Base-by-base conservation (phyloP, 2,888 invertebrate genomes). In the Uloborus plumipes region DNA sequence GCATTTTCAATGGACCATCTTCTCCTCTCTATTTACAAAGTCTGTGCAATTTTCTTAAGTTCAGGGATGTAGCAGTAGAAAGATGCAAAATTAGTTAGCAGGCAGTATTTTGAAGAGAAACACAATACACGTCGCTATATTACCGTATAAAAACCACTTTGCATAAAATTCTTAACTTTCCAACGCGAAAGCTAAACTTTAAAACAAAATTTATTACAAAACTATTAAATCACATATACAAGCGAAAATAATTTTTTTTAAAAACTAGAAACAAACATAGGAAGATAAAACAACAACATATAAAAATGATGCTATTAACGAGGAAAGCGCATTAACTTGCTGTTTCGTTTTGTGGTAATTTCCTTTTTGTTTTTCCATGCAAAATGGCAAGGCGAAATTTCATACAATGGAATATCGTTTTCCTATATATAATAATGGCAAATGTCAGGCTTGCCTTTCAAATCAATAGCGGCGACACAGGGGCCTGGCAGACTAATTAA, bases 1-100 rank as follows among this genome's bases (percentile, higher is more conserved):
- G 72, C 74, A 70, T 53, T 77, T 71, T 64, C 55, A 74, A 50
- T 64, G 55, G 69, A 69, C 74, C 80, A 73, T 74, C 80, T 55
- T 62, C 67, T 72, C 72, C 18, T 39, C 53, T 61, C 22, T 78
- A 66, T 79, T 14, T 79, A 79, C 72, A 80, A 72, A 72, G 62
- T 61, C 72, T 67, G 73, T 80, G 74, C 69, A 69, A 49, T 74
- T 55, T 67, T 59, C 31, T 64, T 53, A 50, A 70, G 20, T 51
- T 55, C 16, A 47, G n/a, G 31, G 39, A 26, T 14, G 14, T 20
- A 18, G 47, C 59, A 47, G 18, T 49, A 70, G 22, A 50, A 16
- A 61, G 26, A 11, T 55, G 22, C 16, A 9, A 26, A 16, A 26
- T 55, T 69, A 9, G 15, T 55, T 55, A 39, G n/a, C 51, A 67